Conservation (phyloP, 2,797 vertebrate genomes). For the Myotis myotis region DNA sequence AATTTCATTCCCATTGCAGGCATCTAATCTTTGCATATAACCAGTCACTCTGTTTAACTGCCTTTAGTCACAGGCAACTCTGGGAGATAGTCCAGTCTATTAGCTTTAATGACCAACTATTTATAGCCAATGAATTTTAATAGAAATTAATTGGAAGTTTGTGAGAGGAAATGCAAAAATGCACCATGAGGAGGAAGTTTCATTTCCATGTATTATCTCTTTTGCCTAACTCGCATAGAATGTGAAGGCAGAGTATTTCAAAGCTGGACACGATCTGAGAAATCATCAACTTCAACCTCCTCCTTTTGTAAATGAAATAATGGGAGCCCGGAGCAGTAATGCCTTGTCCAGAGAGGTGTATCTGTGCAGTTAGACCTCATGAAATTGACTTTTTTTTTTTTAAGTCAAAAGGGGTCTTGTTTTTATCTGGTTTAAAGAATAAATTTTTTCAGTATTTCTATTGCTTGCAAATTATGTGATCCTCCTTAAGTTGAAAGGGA, state of each 20-base stretch:
- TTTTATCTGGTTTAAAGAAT: background rate
- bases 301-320: background rate
- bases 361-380: background rate
- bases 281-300: background rate
- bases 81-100: background rate
- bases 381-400: background rate
- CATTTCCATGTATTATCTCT: background rate
- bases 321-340: background rate
- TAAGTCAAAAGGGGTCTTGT: background rate
- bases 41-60: background rate
- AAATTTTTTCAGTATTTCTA: background rate
- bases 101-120: background rate
- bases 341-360: background rate
- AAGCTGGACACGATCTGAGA: background rate
- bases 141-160: background rate
- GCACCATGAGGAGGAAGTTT: background rate
- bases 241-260: background rate
- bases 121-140: background rate
- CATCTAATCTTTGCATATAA: background rate
- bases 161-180: background rate
- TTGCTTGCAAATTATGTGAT: background rate
- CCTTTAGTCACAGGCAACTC: background rate
- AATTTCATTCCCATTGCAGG: background rate
- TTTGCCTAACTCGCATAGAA: background rate
- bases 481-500: background rate